phyloP scores from a whole-genome alignment of 35 echinoderm and acorn worm genomes.

The Apostichopus californicus region DNA sequence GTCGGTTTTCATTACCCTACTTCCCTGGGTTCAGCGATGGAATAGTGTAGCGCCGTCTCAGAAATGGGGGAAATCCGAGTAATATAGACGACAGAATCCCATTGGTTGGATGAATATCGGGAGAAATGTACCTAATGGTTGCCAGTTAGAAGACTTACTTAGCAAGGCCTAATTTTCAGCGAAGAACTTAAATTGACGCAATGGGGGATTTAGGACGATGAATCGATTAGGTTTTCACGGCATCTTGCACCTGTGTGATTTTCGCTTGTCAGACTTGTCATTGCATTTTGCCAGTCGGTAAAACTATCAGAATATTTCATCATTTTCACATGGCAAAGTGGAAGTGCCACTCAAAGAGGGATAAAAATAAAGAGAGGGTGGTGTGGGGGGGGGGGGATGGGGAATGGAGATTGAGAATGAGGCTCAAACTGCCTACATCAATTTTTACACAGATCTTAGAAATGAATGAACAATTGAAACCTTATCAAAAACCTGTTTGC shows the following conservation, averaged over 20 bases:
- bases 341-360: not conserved
- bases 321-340: not conserved
- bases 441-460: too few relatives aligned
- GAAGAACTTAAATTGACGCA: not conserved
- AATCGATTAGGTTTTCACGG: constrained; percentile 24
- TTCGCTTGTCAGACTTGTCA: not conserved
- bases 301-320: not conserved
- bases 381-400: too few relatives aligned
- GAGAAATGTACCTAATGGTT: not conserved
- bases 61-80: not conserved
- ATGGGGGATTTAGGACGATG: not conserved
- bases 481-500: too few relatives aligned
- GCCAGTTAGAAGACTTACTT: not conserved
- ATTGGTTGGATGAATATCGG: not conserved
- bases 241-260: not conserved
- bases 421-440: too few relatives aligned
- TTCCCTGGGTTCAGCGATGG: not conserved
- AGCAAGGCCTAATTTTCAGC: constrained; percentile 6
- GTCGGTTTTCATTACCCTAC: constrained; percentile 49
- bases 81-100: not conserved
- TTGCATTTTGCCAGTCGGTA: not conserved
- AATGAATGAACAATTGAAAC: too few relatives aligned
- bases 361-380: too few relatives aligned
- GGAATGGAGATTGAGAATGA: too few relatives aligned
- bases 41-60: not conserved